Base-by-base conservation (phyloP, 1,140 invertebrate genomes). In the Spodoptera frugiperda region DNA sequence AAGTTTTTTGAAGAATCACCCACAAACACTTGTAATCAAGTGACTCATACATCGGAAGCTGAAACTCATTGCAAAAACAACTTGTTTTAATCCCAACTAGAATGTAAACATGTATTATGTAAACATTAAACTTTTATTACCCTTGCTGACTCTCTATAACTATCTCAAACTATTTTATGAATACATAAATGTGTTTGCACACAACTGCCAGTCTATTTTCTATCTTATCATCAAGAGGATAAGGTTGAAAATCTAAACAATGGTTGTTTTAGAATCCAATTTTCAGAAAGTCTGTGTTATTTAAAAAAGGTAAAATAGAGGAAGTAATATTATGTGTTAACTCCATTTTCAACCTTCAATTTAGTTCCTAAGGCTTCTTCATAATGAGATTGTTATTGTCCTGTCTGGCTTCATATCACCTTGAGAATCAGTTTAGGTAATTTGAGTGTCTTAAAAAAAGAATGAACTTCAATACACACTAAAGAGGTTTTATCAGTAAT, bases 341-440 rank as follows among this genome's bases (percentile, higher is more conserved):
- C 39, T 48, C 44, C 46, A 67, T 48, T 49, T 49, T 49, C 44
- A 51, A 73, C 71, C 71, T 61, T 61, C 21, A 72, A 39, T 48
- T 59, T 73, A 51, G 17, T n/a, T 73, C 9, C 44, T 81, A 82
- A 49, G 86, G 86, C 79, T 86, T 86, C 86, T 33, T 75, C 44
- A 76, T 84, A 87, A 87, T 80, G 55, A 75, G 84, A 86, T 86
- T 87, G 85, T 85, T 80, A 85, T 84, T 78, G 79, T 75, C 48
- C 78, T 84, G 79, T 84, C 54, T 70, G 84, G 84, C 79, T 86
- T 86, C 82, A 53, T 65, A 57, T 76, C n/a, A 30, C 55, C 71
- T 73, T 59, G 55, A 49, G 39, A 30, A 15, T 9, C 10, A 11
- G 53, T 61, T 49, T 73, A 49, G 39, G 71, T 73, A 73, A 73